phyloP scores from a whole-genome alignment of 2,113 vertebrate genomes.

The Nibea albiflora region DNA sequence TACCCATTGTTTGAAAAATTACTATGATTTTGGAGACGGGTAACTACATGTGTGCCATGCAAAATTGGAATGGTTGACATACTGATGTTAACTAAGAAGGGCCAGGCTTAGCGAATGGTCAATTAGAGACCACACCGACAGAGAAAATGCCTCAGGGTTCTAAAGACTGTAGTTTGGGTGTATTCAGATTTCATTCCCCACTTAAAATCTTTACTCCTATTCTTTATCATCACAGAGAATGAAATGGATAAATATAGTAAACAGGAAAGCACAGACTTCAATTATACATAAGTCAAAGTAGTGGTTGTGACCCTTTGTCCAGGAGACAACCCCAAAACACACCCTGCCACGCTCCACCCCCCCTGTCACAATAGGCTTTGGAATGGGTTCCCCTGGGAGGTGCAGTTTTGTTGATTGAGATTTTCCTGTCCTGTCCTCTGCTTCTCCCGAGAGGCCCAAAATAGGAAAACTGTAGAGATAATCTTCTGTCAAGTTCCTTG shows the following conservation, averaged over 20 bases:
- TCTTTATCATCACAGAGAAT: neutral
- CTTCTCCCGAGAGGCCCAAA: slow-evolving; percentile 32
- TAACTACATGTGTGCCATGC: neutral
- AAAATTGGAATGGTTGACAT: neutral
- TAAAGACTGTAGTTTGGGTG: neutral
- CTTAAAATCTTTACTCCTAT: neutral
- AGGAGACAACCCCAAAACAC: slow-evolving; percentile 52
- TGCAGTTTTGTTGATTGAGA: slow-evolving; percentile 61
- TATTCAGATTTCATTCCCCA: neutral
- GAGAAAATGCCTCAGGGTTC: neutral
- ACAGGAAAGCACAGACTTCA: slow-evolving; percentile 64
- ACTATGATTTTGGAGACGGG: neutral
- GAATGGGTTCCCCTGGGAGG: slow-evolving; percentile 53
- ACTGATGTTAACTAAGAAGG: neutral
- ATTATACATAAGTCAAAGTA: slow-evolving; percentile 19
- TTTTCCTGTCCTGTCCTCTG: slow-evolving; percentile 75
- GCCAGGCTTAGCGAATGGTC: neutral
- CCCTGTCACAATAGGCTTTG: slow-evolving; percentile 27
- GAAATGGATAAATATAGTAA: slow-evolving; percentile 43
- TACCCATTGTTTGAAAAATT: neutral
- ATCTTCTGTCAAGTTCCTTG: slow-evolving; percentile 29
- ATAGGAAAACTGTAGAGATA: slow-evolving; percentile 48
- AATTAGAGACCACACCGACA: neutral
- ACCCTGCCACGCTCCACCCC: slow-evolving; percentile 4
- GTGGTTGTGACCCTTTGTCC: slow-evolving; percentile 40